A percentile compares a stretch with the other conserved stretches of the same genome.
Conservation (phyloP, 2,797 vertebrate genomes). For the Sciaenops ocellatus region DNA sequence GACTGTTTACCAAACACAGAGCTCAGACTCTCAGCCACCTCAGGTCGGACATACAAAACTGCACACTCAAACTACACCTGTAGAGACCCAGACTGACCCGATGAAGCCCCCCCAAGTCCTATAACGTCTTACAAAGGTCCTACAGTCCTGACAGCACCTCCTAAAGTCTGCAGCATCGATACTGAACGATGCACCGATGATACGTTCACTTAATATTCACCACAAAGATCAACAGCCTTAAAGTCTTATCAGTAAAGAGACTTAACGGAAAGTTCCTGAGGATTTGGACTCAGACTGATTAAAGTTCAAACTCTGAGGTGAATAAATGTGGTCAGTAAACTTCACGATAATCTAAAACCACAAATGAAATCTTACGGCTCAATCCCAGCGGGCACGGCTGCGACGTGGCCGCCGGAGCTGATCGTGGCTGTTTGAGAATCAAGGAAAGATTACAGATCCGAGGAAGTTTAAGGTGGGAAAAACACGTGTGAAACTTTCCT, state of each 20-base stretch:
- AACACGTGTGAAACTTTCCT: too few species aligned
- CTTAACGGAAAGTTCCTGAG: background rate
- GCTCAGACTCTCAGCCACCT: slow-evolving; percentile 26
- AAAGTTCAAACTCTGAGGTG: background rate
- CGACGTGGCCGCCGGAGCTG: too few species aligned
- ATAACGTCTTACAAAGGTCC: background rate
- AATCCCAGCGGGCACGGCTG: too few species aligned
- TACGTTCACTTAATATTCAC: background rate
- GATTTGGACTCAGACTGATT: background rate
- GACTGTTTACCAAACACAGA: slow-evolving; percentile 59
- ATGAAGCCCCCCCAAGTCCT: too few species aligned
- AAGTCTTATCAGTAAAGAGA: background rate
- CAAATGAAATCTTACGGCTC: too few species aligned
- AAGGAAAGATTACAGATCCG: too few species aligned
- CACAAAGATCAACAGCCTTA: background rate
- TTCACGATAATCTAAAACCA: too few species aligned
- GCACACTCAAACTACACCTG: background rate
- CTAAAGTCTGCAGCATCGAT: background rate
- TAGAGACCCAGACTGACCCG: background rate
- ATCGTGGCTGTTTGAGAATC: too few species aligned
- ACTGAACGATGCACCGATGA: background rate
- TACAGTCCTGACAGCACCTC: background rate
- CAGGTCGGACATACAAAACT: background rate
- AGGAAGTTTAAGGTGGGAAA: too few species aligned
- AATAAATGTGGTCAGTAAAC: background rate